Evolutionary conservation across 2,888 invertebrate genomes (phyloP).

Genomic region (Cremastinae sp.): DNA sequence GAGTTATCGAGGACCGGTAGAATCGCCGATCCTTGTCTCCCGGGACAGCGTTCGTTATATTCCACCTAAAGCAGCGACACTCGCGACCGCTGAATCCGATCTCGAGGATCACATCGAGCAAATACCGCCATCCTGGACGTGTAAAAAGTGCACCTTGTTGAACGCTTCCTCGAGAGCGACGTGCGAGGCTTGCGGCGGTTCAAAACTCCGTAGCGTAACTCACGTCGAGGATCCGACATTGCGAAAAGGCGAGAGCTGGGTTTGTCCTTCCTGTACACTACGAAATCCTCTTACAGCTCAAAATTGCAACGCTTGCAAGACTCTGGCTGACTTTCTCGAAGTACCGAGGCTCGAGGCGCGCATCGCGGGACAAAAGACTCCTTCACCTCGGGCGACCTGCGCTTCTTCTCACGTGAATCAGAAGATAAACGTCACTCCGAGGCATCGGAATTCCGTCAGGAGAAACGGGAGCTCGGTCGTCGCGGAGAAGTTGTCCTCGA

Average conservation of each 20-base stretch:
- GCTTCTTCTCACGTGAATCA: constrained; percentile 67
- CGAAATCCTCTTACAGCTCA: constrained; percentile 87
- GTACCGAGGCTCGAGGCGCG: constrained; percentile 72
- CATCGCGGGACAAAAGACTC: constrained; percentile 74
- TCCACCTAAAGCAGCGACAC: constrained; percentile 77
- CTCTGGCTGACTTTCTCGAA: constrained; percentile 80
- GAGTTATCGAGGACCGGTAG: constrained; percentile 73
- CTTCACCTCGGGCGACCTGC: constrained; percentile 72
- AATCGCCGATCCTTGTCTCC: constrained; percentile 78
- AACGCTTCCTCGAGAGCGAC: constrained; percentile 87
- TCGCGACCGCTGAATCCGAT: constrained; percentile 77
- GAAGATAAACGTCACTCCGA: constrained; percentile 74
- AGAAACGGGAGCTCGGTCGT: constrained; percentile 71
- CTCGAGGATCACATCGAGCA: constrained; percentile 85
- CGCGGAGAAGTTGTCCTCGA: constrained; percentile 73
- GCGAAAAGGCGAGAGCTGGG: constrained; percentile 88
- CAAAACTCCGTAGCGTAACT: constrained; percentile 86
- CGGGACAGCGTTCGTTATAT: constrained; percentile 79
- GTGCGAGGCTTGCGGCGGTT: constrained; percentile 94
- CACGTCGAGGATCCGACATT: constrained; percentile 86
- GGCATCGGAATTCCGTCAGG: constrained; percentile 77
- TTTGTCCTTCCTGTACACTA: constrained; percentile 87
- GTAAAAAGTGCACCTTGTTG: constrained; percentile 92
- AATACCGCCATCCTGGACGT: constrained; percentile 85
- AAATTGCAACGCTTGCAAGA: constrained; percentile 89